Base-by-base conservation (phyloP, 2,888 invertebrate genomes). In the Antheraea assamensis region DNA sequence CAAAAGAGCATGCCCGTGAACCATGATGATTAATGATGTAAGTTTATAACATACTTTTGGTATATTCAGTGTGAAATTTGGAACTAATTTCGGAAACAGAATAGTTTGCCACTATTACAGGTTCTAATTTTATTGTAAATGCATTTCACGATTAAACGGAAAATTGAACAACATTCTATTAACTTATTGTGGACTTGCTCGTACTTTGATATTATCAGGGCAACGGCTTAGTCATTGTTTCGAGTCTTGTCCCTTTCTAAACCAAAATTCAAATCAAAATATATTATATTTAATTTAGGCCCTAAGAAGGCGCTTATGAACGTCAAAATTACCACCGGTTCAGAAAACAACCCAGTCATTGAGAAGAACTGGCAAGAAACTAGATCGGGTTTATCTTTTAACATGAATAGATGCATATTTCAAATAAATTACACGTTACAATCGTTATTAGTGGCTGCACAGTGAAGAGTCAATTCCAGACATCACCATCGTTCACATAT, bases 1-100 rank as follows among this genome's bases (percentile, higher is more conserved):
- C 35, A 68, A 68, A 68, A n/a, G 31, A 68, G 35, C 35, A 71
- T 55, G 35, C 66, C 71, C 77, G 64, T 76, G 74, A 76, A 55
- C 68, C 70, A 70, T 52, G 35, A 52, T 77, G 77, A 78, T 80
- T 76, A 78, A 80, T n/a, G 68, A 68, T 35, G 35, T 68, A n/a
- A 35, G 35, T n/a, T 35, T 35, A 68, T 68, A 35, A 8, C 35
- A 68, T 35, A 35, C 31, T 1, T 19, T 66, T 21, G 3, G 21
- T 66, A 66, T 31, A 68, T 68, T 35, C 31, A 35, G 15, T 4
- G n/a, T n/a, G 5, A 68, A 31, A 35, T 68, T 68, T 68, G 35
- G 35, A 68, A 68, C n/a, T 31, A 68, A 68, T 68, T 8, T 66
- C 31, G 31, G 21, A 68, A 68, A 68, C 5, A 35, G n/a, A n/a